Base-by-base conservation (phyloP, 2,797 vertebrate species). In the Anomalospiza imberbis region DNA sequence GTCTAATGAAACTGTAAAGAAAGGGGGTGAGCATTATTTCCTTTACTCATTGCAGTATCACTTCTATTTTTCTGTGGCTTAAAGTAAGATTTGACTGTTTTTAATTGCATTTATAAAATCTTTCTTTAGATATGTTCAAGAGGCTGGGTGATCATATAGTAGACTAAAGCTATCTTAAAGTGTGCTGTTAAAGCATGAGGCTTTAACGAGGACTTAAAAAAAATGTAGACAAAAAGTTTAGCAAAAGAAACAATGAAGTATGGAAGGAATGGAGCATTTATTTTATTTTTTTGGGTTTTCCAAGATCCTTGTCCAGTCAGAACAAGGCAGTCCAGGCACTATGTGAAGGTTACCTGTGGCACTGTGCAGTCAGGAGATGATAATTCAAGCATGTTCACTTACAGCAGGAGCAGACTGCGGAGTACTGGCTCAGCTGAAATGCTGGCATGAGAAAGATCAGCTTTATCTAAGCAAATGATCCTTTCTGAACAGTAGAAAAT, bases 1-100 rank as follows among this genome's bases (percentile, higher is more conserved):
- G 79, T 94, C 86, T 76, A 91, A 92, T 83, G 75, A 94, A 93
- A 95, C 89, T 88, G 91, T 96, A 92, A 96, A 95, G 91, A 86
- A 88, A 82, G 68, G 72, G 61, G 72, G 47, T 89, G 53, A 83
- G 74, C 61, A 57, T 90, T 88, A 73, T 86, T 95, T 84, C 60
- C 91, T 90, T 93, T 55, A 66, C 67, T 84, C 19, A 3, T 88
- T 82, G 77, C 61, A n/a, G 67, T 73, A 81, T 81, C 28, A 8
- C 80, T 94, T 88, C 22, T 88, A n/a, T 85, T 93, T 86, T 88
- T 86, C 51, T 54, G 14, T 73, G 48, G 25, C 87, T 86, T 88
- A 82, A 91, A 86, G 48, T 70, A 78, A 80, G 89, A 75, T n/a
- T 81, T 86, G 47, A n/a, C 47, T 72, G 20, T 48, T 73, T 11